phyloP scores from a whole-genome alignment of 2,797 vertebrate genomes.

The Neosilurus mollespiculum region DNA sequence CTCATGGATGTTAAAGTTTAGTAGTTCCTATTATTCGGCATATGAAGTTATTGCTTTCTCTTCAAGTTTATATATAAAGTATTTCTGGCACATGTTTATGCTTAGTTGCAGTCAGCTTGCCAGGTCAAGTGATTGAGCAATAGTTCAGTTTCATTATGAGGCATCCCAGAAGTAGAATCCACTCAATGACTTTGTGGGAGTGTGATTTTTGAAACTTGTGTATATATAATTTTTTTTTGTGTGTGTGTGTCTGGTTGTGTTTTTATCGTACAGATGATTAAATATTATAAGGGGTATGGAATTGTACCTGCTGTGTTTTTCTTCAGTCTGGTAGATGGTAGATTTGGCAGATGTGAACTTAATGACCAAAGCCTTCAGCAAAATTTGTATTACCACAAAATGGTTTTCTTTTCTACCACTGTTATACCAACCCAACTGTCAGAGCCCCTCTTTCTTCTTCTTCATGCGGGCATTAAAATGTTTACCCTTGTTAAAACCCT shows the following conservation, averaged over 20 bases:
- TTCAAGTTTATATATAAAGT: background rate
- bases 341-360: background rate
- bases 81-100: background rate
- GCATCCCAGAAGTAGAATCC: slow-evolving; percentile 13
- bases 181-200: too few relatives aligned
- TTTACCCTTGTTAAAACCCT: background rate
- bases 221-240: background rate
- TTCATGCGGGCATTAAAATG: background rate
- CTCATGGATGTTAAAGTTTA: background rate
- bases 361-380: too few relatives aligned
- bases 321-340: background rate
- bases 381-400: background rate
- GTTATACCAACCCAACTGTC: background rate
- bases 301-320: background rate
- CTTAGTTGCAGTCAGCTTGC: background rate
- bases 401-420: background rate
- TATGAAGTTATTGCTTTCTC: background rate
- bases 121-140: slow-evolving; percentile 41
- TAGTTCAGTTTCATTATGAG: slow-evolving; percentile 30
- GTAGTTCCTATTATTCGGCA: too few relatives aligned
- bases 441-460: too few relatives aligned
- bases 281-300: background rate
- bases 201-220: background rate
- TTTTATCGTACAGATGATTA: background rate
- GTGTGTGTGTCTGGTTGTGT: background rate